Evolutionary conservation across 2,113 vertebrate genomes (phyloP).

Genomic region (Megalops atlanticus): DNA sequence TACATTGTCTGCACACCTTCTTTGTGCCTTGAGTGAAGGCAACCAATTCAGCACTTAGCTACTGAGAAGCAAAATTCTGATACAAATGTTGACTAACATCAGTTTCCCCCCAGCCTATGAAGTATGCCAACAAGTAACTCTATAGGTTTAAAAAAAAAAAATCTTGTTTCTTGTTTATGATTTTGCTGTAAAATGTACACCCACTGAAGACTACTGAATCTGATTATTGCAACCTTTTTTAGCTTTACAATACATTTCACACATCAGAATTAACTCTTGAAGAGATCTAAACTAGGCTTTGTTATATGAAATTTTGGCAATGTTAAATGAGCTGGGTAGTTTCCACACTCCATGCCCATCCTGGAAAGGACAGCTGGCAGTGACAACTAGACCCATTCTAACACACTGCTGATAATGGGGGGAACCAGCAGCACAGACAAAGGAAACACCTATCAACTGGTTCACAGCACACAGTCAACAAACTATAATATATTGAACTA

Average conservation of each 20-base stretch:
- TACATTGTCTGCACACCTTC: background rate
- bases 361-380: background rate
- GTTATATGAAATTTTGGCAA: slow-evolving; percentile 48
- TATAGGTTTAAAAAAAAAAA: slow-evolving; percentile 37
- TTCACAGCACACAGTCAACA: background rate
- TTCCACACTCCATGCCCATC: background rate
- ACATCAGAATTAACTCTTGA: slow-evolving; percentile 55
- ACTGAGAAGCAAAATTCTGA: background rate
- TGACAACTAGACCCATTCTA: background rate
- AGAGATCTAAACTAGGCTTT: slow-evolving; percentile 49
- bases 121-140: slow-evolving; percentile 47
- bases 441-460: background rate
- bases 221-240: slow-evolving; percentile 68
- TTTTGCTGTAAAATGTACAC: slow-evolving; percentile 44
- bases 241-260: slow-evolving; percentile 56
- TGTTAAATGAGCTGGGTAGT: slow-evolving; percentile 6
- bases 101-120: slow-evolving; percentile 41
- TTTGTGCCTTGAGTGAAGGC: background rate
- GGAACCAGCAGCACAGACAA: background rate
- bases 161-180: background rate
- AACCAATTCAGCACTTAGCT: background rate
- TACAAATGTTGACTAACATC: slow-evolving; percentile 61
- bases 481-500: background rate
- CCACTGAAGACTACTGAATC: slow-evolving; percentile 56
- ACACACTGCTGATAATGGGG: background rate